A percentile compares a stretch with the other conserved stretches of the same genome.
These are phyloP conservation scores for Pantherophis vulpinus DNA, from an alignment of 2,797 vertebrate genomes.

Conservation along the genomic window DNA sequence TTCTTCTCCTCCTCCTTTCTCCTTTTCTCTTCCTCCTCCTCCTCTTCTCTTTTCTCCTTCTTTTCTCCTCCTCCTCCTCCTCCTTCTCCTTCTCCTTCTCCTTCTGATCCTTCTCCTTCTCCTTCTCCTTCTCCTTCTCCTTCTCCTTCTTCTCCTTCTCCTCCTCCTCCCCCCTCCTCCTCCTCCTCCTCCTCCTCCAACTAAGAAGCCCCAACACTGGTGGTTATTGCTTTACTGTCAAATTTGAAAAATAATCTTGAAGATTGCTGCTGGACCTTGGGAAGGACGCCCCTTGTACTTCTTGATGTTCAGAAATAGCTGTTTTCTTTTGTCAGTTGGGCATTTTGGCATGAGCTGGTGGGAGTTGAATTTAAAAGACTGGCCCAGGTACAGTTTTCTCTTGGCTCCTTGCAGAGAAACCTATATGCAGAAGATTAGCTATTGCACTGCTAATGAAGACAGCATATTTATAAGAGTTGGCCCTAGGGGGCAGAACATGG, in stretches of 20 bases:
- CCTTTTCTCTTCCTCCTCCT: too few species aligned
- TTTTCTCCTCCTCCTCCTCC: too few species aligned
- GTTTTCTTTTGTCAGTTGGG: not conserved
- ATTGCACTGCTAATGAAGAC: not conserved
- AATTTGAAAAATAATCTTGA: not conserved
- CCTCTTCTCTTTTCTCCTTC: too few species aligned
- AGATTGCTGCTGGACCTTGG: not conserved
- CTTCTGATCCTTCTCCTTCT: too few species aligned
- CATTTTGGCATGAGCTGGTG: not conserved
- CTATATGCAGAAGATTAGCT: not conserved
- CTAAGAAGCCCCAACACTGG: too few species aligned
- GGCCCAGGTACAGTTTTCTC: not conserved
- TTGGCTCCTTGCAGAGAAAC: constrained; percentile 9
- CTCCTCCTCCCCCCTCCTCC: too few species aligned
- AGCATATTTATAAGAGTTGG: constrained; percentile 55
- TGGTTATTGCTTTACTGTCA: not conserved
- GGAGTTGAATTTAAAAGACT: not conserved
- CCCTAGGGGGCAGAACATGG: constrained; percentile 54
- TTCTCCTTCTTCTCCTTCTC: accelerated
- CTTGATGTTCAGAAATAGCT: not conserved
- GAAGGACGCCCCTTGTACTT: not conserved
- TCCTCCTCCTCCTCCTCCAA: not conserved
- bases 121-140: too few species aligned
- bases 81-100: accelerated
- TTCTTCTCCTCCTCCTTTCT: too few species aligned